A percentile compares a stretch with the other conserved stretches of the same genome.
Conservation (phyloP, 37 sponge, comb jelly and placozoan species). For the Eunapius fragilis region DNA sequence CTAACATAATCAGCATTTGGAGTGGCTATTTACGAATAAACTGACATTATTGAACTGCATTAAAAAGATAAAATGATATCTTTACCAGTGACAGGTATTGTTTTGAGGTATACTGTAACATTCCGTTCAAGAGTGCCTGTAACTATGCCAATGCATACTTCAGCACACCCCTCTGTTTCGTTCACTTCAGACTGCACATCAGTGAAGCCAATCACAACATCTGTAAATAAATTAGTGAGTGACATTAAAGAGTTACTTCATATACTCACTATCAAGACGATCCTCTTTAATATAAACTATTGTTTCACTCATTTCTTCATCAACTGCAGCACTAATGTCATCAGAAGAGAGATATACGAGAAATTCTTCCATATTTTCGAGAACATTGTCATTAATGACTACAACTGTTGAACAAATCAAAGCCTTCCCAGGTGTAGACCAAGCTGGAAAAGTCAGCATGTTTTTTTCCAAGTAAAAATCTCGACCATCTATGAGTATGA, state of each 20-base stretch:
- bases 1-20: not conserved
- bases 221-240: not conserved
- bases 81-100: not conserved
- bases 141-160: not conserved
- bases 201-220: not conserved
- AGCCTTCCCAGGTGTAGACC: not conserved
- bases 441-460: not conserved
- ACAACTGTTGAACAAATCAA: too few species aligned
- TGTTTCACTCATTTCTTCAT: not conserved
- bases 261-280: not conserved
- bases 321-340: not conserved
- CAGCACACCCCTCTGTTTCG: not conserved
- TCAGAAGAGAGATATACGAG: not conserved
- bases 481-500: not conserved
- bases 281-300: not conserved
- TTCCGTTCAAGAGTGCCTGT: not conserved
- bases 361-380: not conserved
- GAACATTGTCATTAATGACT: not conserved
- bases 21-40: not conserved
- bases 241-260: too few species aligned
- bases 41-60: too few species aligned
- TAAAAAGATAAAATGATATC: too few species aligned
- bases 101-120: not conserved
- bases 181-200: not conserved
- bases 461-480: not conserved